Conservation (phyloP, 2,888 invertebrate genomes). For the Himalopsyche tibetana region DNA sequence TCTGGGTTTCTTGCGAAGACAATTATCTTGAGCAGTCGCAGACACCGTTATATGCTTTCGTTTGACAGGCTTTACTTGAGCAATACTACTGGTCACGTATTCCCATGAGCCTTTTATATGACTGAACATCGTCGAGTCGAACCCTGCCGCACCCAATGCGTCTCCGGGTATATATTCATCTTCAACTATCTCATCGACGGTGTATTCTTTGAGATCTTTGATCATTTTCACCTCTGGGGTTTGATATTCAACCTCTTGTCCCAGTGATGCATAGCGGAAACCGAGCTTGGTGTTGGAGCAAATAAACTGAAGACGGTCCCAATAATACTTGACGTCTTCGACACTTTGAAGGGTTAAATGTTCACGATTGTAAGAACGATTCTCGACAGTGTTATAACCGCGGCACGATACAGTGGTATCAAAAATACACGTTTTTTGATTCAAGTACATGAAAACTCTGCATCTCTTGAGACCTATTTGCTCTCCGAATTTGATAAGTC, state of each 20-base stretch:
- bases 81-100: conserved; percentile 14
- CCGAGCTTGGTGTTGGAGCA: conserved; percentile 81
- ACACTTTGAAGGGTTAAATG: conserved; percentile 76
- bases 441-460: conserved; percentile 84
- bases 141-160: conserved; percentile 82
- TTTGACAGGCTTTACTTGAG: conserved; percentile 59
- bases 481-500: conserved; percentile 83
- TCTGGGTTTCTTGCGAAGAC: conserved; percentile 55
- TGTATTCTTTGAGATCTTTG: conserved; percentile 68
- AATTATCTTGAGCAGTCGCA: not conserved
- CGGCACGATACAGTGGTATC: conserved; percentile 81
- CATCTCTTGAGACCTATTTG: conserved; percentile 81
- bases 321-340: conserved; percentile 79
- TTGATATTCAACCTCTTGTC: conserved; percentile 64
- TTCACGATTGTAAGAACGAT: conserved; percentile 77
- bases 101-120: conserved; percentile 81
- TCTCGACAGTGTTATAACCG: conserved; percentile 79
- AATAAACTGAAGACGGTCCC: conserved; percentile 83
- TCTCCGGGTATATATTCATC: conserved; percentile 83
- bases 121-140: conserved; percentile 83
- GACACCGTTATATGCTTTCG: conserved; percentile 49
- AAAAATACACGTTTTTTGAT: conserved; percentile 78
- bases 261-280: conserved; percentile 68
- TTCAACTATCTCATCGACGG: conserved; percentile 74
- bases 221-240: conserved; percentile 58